Base-by-base conservation (phyloP, 2,888 invertebrate species). In the Polyommatus iphigenia region DNA sequence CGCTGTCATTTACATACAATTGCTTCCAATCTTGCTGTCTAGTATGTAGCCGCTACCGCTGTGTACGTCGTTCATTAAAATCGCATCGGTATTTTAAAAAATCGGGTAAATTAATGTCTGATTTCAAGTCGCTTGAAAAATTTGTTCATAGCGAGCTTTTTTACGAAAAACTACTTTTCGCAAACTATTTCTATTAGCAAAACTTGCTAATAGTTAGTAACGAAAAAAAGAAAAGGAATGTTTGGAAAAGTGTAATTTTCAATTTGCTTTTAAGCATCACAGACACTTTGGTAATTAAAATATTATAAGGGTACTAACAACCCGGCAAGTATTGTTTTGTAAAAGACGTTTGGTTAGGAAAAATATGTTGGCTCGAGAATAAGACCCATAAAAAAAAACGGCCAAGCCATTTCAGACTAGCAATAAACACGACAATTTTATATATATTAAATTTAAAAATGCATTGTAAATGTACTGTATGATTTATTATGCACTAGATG, bases 161-260 rank as follows among this genome's bases (percentile, higher is more conserved):
- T 62, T 24, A 24, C 62, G 13, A 62, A 62, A 24, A 62, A 62
- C 62, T 67, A 29, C 67, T 67, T 29, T 18, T 67, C 13, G 29
- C 67, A 13, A 67, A 67, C 67, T 29, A 67, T 67, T 67, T 67
- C 67, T 67, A 67, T 67, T 32, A 67, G 29, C 67, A 32, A 67
- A 32, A 32, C 32, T 67, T 32, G 24, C 2, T 29, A 67, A 32
- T 32, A 67, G 15, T 29, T 32, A 7, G 67, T 67, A 24, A 62
- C 24, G 67, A 67, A 32, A 67, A 67, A 15, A 5, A 24, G 29
- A 67, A 67, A 32, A 67, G 67, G 18, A 67, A 18, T 29, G 15
- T 62, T 24, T 24, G 15, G 15, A 32, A 67, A 29, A 67, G 20
- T 15, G 67, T 32, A 67, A 67, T 32, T 67, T 67, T 5, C 1